Evolutionary conservation across 2,888 invertebrate species (phyloP), one percentile per base, ranked within the genome.

Genomic region (Drosophila dives): DNA sequence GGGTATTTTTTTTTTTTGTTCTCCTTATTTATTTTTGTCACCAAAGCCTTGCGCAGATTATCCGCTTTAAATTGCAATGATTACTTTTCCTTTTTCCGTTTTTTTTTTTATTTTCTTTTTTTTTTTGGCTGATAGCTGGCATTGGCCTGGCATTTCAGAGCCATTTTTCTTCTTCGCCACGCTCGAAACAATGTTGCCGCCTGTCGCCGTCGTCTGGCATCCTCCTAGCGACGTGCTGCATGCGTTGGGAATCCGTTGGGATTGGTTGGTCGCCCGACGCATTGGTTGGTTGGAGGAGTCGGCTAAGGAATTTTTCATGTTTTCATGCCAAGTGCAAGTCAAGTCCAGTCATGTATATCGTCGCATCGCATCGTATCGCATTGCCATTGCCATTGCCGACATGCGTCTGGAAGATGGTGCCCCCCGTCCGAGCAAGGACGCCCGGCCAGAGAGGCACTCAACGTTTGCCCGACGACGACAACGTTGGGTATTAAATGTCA

Each of bases 41-140:
- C 68, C 65, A 79, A 66, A 79, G 77, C 68, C 82, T 75, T 73
- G 77, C 76, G 86, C 86, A 90, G 91, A 91, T 91, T 91, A 91
- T 91, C 90, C 86, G 89, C 90, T 91, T 91, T 91, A 91, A 91
- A 91, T 91, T 91, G 90, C 90, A 91, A 91, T 91, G 91, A 91
- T 91, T 91, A 90, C 90, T 89, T 91, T 68, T 74, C 61, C 38
- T 20, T 23, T 15, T 42, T 53, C 64, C 72, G 36, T 51, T 48
- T 23, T 34, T 23, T 53, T n/a, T 36, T 59, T 23, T 59, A 55
- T 64, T 68, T 67, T 54, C 12, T 50, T 49, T 20, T 32, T 26
- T 55, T 20, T 40, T 61, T 20, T 59, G 26, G 62, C 62, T 72
- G 65, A 76, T 67, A 73, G 74, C 51, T 70, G 64, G 76, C 68